A percentile compares a stretch with the other conserved stretches of the same genome.
Evolutionary conservation across 2,888 invertebrate species (phyloP).

Genomic region (Chloromyia formosa): DNA sequence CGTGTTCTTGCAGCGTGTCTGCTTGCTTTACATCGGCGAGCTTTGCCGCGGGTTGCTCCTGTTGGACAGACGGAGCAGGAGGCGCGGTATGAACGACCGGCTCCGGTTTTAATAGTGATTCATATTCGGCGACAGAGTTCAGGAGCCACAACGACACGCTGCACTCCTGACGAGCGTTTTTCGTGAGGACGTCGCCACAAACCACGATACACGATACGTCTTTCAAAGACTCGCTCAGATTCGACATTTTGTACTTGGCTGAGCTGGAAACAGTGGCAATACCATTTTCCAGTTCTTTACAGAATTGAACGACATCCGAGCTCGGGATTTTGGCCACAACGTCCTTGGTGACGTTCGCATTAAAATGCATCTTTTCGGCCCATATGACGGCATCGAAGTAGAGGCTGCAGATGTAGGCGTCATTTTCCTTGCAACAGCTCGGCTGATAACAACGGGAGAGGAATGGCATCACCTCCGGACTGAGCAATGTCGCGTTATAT

Average conservation of each 20-base stretch:
- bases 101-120: not conserved
- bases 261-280: not conserved
- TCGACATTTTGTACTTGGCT: not conserved
- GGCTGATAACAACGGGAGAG: slow-evolving; percentile 3
- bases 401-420: slow-evolving; percentile 2
- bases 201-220: not conserved
- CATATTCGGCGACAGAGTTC: not conserved
- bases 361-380: not conserved
- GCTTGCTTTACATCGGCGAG: not conserved
- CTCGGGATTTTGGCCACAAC: not conserved
- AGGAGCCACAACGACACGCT: slow-evolving; percentile 18
- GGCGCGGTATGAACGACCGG: not conserved
- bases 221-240: not conserved
- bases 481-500: slow-evolving; percentile 15
- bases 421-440: not conserved
- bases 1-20: too few relatives aligned
- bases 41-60: not conserved
- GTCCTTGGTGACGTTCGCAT: not conserved
- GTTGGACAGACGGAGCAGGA: not conserved
- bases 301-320: not conserved
- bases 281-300: too few relatives aligned
- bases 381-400: slow-evolving; percentile 29
- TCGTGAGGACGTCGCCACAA: not conserved
- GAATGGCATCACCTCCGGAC: slow-evolving; percentile 11
- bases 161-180: not conserved